These are phyloP conservation scores for Heliconius ismenius DNA, from an alignment of 2,888 invertebrate genomes.

Conservation along the genomic window DNA sequence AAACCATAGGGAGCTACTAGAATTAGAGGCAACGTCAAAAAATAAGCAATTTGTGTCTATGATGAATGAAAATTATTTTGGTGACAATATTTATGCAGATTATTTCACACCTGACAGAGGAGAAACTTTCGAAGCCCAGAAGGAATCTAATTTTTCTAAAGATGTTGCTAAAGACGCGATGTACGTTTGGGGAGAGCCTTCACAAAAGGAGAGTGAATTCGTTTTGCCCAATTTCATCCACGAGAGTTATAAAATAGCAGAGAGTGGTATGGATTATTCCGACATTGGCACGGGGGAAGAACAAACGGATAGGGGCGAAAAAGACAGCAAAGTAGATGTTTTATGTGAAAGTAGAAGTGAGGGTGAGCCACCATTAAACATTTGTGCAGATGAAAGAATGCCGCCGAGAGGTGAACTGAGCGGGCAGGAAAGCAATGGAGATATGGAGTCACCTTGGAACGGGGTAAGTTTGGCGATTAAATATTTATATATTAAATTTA, in stretches of 20 bases:
- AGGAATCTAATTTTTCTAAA: constrained; percentile 57
- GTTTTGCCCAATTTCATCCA: constrained; percentile 76
- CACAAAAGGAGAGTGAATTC: constrained; percentile 71
- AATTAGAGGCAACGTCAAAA: constrained; percentile 69
- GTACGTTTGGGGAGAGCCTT: constrained; percentile 72
- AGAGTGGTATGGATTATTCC: constrained; percentile 65
- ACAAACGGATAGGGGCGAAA: constrained; percentile 55
- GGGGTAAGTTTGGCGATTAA: constrained; percentile 77
- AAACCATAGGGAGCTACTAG: constrained; percentile 68
- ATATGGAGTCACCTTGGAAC: constrained; percentile 89
- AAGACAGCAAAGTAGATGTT: constrained; percentile 70
- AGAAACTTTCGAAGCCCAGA: constrained; percentile 66
- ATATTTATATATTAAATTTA: constrained; percentile 26
- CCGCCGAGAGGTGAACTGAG: constrained; percentile 93
- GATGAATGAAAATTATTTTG: constrained; percentile 78
- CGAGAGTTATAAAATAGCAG: constrained; percentile 74
- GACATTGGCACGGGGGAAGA: constrained; percentile 55
- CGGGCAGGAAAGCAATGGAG: constrained; percentile 92
- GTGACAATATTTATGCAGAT: constrained; percentile 76
- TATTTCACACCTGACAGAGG: constrained; percentile 74
- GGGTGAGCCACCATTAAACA: constrained; percentile 81
- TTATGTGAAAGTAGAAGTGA: constrained; percentile 66
- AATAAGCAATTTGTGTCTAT: constrained; percentile 75
- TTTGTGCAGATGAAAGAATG: constrained; percentile 93
- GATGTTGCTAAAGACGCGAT: constrained; percentile 62